Conservation (phyloP, 2,113 vertebrate genomes). For the Istiophorus platypterus region DNA sequence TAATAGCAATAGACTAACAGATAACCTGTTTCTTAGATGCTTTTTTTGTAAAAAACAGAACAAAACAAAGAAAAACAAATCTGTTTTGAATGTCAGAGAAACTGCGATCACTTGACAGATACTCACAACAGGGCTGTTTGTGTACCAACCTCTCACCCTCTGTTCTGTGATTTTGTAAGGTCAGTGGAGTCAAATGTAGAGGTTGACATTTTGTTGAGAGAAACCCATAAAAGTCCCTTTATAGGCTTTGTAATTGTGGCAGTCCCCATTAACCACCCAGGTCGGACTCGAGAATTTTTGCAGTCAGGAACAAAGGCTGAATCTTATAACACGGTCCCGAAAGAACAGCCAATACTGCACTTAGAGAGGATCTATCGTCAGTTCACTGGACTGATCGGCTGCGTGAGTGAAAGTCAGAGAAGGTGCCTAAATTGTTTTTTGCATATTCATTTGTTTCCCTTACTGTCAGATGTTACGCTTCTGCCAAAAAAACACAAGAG, state of each 20-base stretch:
- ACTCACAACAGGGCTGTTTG: constrained; percentile 69
- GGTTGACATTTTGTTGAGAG: constrained; percentile 33
- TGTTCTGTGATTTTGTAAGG: constrained; percentile 52
- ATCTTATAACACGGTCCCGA: constrained; percentile 47
- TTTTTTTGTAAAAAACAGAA: constrained; percentile 69
- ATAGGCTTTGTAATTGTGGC: constrained; percentile 43
- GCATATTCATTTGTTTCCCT: constrained; percentile 57
- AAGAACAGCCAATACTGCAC: constrained; percentile 66
- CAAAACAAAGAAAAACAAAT: constrained; percentile 44
- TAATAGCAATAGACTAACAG: constrained; percentile 77
- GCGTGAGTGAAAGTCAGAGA: constrained; percentile 51
- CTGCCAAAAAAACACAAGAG: constrained; percentile 56
- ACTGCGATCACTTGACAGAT: constrained; percentile 58
- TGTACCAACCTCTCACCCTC: constrained; percentile 51
- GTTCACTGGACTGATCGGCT: constrained; percentile 43
- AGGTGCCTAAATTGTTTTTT: constrained; percentile 67
- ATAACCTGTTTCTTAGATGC: constrained; percentile 66
- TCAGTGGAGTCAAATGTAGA: constrained; percentile 28
- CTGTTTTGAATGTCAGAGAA: constrained; percentile 68
- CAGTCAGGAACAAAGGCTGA: constrained; percentile 46
- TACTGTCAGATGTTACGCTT: constrained; percentile 65
- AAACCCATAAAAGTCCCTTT: constrained; percentile 44
- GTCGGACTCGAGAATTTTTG: constrained; percentile 46
- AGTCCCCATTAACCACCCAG: constrained; percentile 41
- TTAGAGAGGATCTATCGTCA: constrained; percentile 53